These are phyloP conservation scores for Bradypodion ventrale DNA, from an alignment of 2,797 vertebrate species.

Conservation along the genomic window DNA sequence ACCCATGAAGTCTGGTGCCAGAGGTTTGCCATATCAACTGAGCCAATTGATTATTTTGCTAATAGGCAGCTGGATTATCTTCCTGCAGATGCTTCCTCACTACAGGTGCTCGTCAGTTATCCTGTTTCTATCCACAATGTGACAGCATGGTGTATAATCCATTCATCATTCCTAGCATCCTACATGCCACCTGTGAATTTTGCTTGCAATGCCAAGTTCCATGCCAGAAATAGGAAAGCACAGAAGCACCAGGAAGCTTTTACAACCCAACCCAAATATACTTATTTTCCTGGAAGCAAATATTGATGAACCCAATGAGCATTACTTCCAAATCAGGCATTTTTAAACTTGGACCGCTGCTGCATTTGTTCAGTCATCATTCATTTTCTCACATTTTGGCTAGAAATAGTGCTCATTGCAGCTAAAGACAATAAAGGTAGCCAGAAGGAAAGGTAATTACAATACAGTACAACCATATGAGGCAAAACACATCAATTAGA, in stretches of 20 bases:
- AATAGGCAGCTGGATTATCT: constrained; percentile 1
- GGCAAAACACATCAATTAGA: background rate
- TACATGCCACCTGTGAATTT: constrained; percentile 17
- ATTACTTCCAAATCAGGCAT: background rate
- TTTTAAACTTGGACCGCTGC: background rate
- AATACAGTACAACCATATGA: no score
- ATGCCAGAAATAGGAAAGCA: rapidly evolving
- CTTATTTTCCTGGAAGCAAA: background rate
- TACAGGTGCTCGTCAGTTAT: background rate
- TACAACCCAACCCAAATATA: background rate
- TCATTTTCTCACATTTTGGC: background rate
- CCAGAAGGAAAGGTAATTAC: no score
- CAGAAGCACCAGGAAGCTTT: background rate
- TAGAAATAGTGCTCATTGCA: no score
- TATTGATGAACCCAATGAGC: background rate
- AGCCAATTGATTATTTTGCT: background rate
- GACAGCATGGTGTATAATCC: constrained; percentile 5
- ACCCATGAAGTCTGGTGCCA: background rate
- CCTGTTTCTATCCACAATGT: background rate
- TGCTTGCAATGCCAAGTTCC: rapidly evolving
- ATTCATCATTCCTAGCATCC: background rate
- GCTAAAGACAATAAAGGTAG: no score
- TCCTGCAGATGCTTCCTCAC: background rate
- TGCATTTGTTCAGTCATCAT: background rate
- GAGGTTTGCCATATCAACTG: background rate